These are phyloP conservation scores for Mesorhabditis sp. DNA, from an alignment of 2,888 invertebrate species.

Conservation along the genomic window DNA sequence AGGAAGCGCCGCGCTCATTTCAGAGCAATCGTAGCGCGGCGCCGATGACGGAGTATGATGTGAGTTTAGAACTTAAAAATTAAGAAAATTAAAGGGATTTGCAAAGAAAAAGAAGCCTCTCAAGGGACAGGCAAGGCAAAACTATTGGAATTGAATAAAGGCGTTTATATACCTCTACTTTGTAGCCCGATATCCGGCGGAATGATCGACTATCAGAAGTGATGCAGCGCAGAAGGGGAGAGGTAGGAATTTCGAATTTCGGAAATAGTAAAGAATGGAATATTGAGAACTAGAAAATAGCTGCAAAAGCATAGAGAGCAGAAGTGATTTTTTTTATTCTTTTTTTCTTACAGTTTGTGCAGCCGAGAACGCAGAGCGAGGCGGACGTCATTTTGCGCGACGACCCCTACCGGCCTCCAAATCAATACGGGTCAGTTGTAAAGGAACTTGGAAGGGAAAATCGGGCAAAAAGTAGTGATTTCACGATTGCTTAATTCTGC, in stretches of 20 bases:
- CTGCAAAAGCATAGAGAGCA: too few species aligned
- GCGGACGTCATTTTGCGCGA: background rate
- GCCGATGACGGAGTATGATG: background rate
- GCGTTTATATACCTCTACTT: background rate
- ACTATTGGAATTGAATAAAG: background rate
- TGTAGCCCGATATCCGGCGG: background rate
- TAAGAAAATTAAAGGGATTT: too few species aligned
- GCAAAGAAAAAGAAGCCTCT: too few species aligned
- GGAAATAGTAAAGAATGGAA: too few species aligned
- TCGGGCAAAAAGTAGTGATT: too few species aligned
- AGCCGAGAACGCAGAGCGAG: background rate
- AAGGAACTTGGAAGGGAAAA: too few species aligned
- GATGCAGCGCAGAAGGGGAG: conserved; percentile 2
- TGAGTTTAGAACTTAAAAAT: background rate
- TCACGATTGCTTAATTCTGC: too few species aligned
- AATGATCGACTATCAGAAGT: background rate
- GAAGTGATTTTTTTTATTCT: background rate
- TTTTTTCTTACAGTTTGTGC: background rate
- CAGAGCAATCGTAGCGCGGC: background rate
- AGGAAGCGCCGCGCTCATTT: background rate
- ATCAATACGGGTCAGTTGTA: background rate
- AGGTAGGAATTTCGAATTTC: background rate
- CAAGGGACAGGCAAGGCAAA: too few species aligned
- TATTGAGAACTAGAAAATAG: too few species aligned
- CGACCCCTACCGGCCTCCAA: conserved; percentile 1